Conservation (phyloP, 1,140 invertebrate species). For the Condylostylus longicornis region DNA sequence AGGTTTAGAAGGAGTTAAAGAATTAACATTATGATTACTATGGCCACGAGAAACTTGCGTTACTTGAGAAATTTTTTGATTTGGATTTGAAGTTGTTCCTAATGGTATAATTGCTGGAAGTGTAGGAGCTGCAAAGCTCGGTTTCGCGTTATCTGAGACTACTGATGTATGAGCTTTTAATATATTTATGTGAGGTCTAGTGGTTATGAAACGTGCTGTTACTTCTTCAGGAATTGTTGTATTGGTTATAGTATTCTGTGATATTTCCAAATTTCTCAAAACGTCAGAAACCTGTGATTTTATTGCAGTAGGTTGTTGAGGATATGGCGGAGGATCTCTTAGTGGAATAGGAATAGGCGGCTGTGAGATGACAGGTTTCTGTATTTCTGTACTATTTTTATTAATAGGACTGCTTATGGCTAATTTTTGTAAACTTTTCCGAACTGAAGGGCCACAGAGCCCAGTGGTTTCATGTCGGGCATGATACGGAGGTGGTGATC, state of each 20-base stretch:
- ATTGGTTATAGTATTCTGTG: conserved; percentile 13
- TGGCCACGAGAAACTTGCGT: no score
- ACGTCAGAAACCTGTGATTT: conserved; percentile 18
- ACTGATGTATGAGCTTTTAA: conserved; percentile 47
- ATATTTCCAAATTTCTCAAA: no score
- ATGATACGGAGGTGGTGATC: conserved; percentile 36
- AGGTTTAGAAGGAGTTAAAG: neutral
- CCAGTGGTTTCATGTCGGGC: conserved; percentile 30
- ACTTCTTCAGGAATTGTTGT: conserved; percentile 39
- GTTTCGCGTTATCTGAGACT: conserved; percentile 33
- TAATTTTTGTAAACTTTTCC: neutral
- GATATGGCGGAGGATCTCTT: conserved; percentile 41
- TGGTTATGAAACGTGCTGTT: conserved; percentile 47
- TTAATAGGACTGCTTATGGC: neutral
- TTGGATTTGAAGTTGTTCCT: conserved; percentile 7
- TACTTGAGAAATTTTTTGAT: conserved; percentile 4
- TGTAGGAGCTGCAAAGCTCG: conserved; percentile 36
- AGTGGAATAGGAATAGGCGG: conserved; percentile 12
- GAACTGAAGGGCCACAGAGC: conserved; percentile 22
- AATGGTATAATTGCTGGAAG: conserved; percentile 11
- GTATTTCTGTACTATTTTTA: neutral
- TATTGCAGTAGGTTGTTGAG: conserved; percentile 29
- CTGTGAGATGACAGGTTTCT: conserved; percentile 1
- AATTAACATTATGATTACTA: no score
- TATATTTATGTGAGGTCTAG: conserved; percentile 49